Evolutionary conservation across 2,797 vertebrate species (phyloP).

Genomic region (Pristis pectinata): DNA sequence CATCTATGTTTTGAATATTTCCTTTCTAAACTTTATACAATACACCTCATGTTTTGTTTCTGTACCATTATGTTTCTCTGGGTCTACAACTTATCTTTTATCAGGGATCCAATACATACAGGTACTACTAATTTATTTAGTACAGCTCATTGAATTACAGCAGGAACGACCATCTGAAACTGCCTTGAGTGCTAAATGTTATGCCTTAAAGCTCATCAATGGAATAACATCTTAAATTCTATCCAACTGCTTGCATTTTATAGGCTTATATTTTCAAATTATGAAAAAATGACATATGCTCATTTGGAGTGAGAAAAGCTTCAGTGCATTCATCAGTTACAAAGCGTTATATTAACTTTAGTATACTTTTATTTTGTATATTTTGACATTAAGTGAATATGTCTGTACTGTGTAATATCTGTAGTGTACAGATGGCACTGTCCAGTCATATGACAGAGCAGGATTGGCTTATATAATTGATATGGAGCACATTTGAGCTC

Average conservation of each 20-base stretch:
- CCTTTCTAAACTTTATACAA: background rate
- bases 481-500: background rate
- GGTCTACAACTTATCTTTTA: background rate
- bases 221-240: background rate
- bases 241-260: background rate
- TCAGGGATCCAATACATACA: background rate
- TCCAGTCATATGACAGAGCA: background rate
- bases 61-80: background rate
- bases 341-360: background rate
- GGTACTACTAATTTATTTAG: background rate
- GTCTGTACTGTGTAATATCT: background rate
- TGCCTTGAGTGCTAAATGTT: background rate
- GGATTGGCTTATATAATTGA: background rate
- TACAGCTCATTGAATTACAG: background rate
- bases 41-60: background rate
- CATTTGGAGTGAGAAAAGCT: background rate
- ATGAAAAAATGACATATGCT: background rate
- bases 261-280: background rate
- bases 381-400: background rate
- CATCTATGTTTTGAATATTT: background rate
- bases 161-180: background rate
- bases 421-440: background rate
- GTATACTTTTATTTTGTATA: background rate
- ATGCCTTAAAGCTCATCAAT: background rate
- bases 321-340: background rate